A percentile compares a stretch with the other conserved stretches of the same genome.
These are phyloP conservation scores for Enteromius anoplus DNA, from an alignment of 2,797 vertebrate species.

Conservation along the genomic window DNA sequence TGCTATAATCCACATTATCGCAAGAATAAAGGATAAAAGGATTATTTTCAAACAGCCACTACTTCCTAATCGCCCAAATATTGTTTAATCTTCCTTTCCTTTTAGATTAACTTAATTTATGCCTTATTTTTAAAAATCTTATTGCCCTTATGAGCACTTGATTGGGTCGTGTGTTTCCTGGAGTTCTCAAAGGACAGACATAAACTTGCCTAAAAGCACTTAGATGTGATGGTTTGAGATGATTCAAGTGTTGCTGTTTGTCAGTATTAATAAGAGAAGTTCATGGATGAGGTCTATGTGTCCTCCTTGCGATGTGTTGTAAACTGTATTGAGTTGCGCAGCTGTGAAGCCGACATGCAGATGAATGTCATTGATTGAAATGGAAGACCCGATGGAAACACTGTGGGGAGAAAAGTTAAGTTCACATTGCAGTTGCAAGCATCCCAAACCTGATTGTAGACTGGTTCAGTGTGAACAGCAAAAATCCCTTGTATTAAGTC, in stretches of 20 bases:
- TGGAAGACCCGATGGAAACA: neutral
- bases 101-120: slow-evolving; percentile 55
- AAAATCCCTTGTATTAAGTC: neutral
- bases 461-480: neutral
- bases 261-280: slow-evolving; percentile 29
- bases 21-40: slow-evolving; percentile 39
- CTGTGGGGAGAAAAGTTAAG: neutral
- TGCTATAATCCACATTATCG: slow-evolving; percentile 41
- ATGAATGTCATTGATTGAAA: slow-evolving; percentile 6
- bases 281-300: neutral
- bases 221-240: neutral
- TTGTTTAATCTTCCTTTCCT: slow-evolving; percentile 42
- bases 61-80: slow-evolving; percentile 39
- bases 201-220: neutral
- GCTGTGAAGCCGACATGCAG: slow-evolving; percentile 19
- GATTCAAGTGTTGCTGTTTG: slow-evolving; percentile 20
- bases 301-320: neutral
- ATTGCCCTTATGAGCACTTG: slow-evolving; percentile 37
- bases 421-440: neutral
- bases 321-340: neutral
- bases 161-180: neutral
- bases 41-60: slow-evolving; percentile 14
- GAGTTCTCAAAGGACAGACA: slow-evolving; percentile 20
- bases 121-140: slow-evolving; percentile 63
- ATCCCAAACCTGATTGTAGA: neutral